Conservation (phyloP, 2,888 invertebrate genomes). For the Polyploca ridens region DNA sequence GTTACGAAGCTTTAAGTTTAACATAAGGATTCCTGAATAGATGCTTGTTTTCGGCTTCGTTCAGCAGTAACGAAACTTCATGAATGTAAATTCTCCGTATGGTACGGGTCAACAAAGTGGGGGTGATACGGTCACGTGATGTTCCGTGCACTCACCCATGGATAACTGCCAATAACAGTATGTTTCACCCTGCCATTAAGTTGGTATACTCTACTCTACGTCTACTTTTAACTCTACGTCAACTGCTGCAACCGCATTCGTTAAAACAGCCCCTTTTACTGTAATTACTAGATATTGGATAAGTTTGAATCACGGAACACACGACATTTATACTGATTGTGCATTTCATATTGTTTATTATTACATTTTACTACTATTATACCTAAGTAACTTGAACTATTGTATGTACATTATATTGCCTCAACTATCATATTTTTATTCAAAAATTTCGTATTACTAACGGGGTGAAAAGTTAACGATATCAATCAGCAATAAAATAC, state of each 20-base stretch:
- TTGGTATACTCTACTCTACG: slow-evolving; percentile 34
- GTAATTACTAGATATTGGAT: slow-evolving; percentile 56
- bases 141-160: slow-evolving; percentile 63
- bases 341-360: slow-evolving; percentile 19
- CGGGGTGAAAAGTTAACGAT: slow-evolving; percentile 55
- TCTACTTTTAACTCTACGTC: slow-evolving; percentile 47
- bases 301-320: slow-evolving; percentile 56
- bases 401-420: neutral
- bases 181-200: slow-evolving; percentile 62
- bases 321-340: slow-evolving; percentile 50
- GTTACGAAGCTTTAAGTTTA: neutral
- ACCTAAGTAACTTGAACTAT: neutral
- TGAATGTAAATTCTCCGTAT: slow-evolving; percentile 22
- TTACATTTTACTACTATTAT: too few relatives aligned
- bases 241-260: slow-evolving; percentile 54
- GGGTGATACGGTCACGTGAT: slow-evolving; percentile 66
- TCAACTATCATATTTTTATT: slow-evolving; percentile 15
- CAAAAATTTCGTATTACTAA: slow-evolving; percentile 40
- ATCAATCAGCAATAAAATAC: slow-evolving; percentile 68
- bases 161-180: slow-evolving; percentile 69
- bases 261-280: slow-evolving; percentile 59
- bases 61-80: slow-evolving; percentile 33
- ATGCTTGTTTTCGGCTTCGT: slow-evolving; percentile 34
- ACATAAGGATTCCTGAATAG: neutral
- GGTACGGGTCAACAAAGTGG: slow-evolving; percentile 33